phyloP scores from a whole-genome alignment of 2,797 vertebrate genomes.

The Gymnoscopelus braueri region DNA sequence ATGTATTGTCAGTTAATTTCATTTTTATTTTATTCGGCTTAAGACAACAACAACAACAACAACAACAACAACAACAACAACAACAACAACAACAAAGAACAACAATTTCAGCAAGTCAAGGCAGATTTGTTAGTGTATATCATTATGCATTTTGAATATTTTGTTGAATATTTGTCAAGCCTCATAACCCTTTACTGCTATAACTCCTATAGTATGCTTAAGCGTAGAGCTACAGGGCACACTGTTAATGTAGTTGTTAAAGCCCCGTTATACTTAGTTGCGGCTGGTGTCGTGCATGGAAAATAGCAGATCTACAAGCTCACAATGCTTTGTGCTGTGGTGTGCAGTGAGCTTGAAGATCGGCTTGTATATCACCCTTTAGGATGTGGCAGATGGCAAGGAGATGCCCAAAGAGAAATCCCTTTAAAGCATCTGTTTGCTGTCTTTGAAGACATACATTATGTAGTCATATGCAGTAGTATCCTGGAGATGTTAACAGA shows the following conservation, averaged over 20 bases:
- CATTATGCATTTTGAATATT: neutral
- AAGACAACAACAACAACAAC: too few relatives aligned
- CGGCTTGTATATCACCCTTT: too few relatives aligned
- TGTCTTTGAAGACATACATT: slow-evolving; percentile 68
- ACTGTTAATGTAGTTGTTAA: slow-evolving; percentile 55
- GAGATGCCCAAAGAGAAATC: slow-evolving; percentile 72
- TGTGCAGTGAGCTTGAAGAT: too few relatives aligned
- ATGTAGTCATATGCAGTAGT: slow-evolving; percentile 28
- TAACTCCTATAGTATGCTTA: slow-evolving; percentile 47
- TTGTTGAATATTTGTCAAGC: neutral
- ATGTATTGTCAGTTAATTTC: too few relatives aligned
- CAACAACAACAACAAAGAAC: too few relatives aligned
- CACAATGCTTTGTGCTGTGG: too few relatives aligned
- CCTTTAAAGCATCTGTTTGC: slow-evolving; percentile 77
- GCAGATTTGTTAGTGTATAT: neutral
- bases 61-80: too few relatives aligned
- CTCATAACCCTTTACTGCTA: slow-evolving; percentile 4
- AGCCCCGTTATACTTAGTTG: too few relatives aligned
- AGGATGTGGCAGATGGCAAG: slow-evolving; percentile 76
- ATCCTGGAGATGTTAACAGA: slow-evolving; percentile 44
- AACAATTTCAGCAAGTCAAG: too few relatives aligned
- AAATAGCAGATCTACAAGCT: too few relatives aligned
- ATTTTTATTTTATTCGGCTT: too few relatives aligned
- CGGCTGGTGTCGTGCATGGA: too few relatives aligned
- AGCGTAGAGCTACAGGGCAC: slow-evolving; percentile 41